These are phyloP conservation scores for Brachyhypopomus occidentalis DNA, from an alignment of 2,113 vertebrate species.

Conservation along the genomic window DNA sequence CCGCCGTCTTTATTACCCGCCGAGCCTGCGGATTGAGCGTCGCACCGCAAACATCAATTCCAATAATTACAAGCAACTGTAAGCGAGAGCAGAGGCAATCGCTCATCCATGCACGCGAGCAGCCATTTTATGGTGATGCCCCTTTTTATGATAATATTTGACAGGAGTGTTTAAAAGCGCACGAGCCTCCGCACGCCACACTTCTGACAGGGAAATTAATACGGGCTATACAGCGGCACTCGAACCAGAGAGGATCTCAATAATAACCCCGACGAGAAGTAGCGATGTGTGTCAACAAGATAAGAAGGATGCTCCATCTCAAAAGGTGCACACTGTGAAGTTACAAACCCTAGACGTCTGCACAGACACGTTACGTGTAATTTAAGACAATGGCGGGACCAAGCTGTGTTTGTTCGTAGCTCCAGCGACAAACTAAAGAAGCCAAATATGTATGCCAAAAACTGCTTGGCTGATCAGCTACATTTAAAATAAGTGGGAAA, in stretches of 20 bases:
- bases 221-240: constrained; percentile 38
- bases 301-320: constrained; percentile 29
- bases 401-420: background rate
- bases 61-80: constrained; percentile 74
- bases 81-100: constrained; percentile 61
- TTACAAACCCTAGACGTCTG: constrained; percentile 5
- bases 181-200: constrained; percentile 20
- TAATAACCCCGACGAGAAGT: constrained; percentile 47
- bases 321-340: constrained; percentile 22
- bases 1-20: constrained; percentile 69
- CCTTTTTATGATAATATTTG: constrained; percentile 68
- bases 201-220: constrained; percentile 47
- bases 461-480: too few species aligned
- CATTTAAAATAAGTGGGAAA: too few species aligned
- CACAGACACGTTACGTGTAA: background rate
- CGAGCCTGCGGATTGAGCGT: constrained; percentile 73
- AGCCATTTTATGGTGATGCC: constrained; percentile 65
- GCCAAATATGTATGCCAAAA: too few species aligned
- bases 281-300: constrained; percentile 46
- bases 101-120: constrained; percentile 49
- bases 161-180: constrained; percentile 64
- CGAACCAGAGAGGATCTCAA: constrained; percentile 42
- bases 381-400: background rate
- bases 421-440: too few species aligned
- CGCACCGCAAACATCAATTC: constrained; percentile 74